phyloP scores from a whole-genome alignment of 2,797 vertebrate genomes.

The Columba guinea region DNA sequence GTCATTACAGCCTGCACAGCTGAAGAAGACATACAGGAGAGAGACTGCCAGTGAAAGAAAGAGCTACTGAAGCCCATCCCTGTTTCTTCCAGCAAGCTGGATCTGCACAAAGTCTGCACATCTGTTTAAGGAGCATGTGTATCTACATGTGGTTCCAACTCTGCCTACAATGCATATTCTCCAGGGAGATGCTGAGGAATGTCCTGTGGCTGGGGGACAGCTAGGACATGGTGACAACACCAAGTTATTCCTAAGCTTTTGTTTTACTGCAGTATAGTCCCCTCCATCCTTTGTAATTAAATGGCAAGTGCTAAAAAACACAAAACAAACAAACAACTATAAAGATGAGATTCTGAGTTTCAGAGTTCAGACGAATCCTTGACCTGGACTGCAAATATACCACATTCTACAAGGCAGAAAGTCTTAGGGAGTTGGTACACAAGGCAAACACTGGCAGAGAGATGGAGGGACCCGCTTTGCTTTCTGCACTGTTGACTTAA shows the following conservation, averaged over 20 bases:
- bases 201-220: not conserved
- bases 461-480: not conserved
- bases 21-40: not conserved
- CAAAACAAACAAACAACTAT: not conserved
- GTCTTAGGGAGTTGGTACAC: not conserved
- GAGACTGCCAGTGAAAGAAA: not conserved
- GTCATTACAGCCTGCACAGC: accelerated
- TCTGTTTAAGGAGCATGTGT: not conserved
- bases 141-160: not conserved
- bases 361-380: not conserved
- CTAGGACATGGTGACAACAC: not conserved
- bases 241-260: not conserved
- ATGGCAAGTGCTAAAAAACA: not conserved
- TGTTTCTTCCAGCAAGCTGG: not conserved
- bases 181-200: not conserved
- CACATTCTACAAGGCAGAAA: not conserved
- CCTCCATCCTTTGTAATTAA: not conserved
- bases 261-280: not conserved
- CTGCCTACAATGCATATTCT: not conserved
- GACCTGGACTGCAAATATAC: not conserved
- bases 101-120: not conserved
- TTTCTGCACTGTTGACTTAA: not conserved
- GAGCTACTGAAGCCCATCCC: not conserved
- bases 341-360: not conserved
- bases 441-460: not conserved